Base-by-base conservation (phyloP, 2,888 invertebrate genomes). In the Merodon equestris region DNA sequence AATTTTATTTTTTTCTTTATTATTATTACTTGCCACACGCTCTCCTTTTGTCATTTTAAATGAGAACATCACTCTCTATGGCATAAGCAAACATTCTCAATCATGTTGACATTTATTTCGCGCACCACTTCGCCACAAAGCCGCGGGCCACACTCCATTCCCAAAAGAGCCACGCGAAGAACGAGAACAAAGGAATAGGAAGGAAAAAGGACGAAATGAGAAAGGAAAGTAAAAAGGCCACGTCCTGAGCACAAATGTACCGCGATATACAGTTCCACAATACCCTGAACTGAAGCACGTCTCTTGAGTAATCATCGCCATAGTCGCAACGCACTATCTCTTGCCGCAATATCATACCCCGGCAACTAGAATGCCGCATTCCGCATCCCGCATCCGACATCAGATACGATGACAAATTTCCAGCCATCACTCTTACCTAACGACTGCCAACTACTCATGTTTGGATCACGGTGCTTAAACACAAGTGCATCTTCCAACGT, bases 91-190 rank as follows among this genome's bases (percentile, higher is more conserved):
- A 68, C 51, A 50, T 51, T 36, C 47, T 66, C 53, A 73, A 73
- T 73, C 53, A 66, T 47, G 58, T 60, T 73, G 58, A 66, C 66
- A 48, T 66, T 73, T 64, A 64, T 57, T 58, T 64, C 36, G 36
- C 47, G 50, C 15, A 3, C 47, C 44, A 9, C n/a, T 27, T 54
- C 10, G 5, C 19, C 18, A 18, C 40, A 56, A 71, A 36, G 36
- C 19, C 27, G 36, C 40, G 27, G 14, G n/a, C 13, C 15, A 51
- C 57, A 56, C 27, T 44, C 48, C n/a, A 13, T 15, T 9, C 48
- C 48, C 12, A 48, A 5, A n/a, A 14, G n/a, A 12, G 19, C 4
- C 12, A 27, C 27, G 27, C 27, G 7, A 7, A 27, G 27, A 27
- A 27, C 27, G 27, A 27, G n/a, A 27, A 27, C 27, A 27, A 27